Evolutionary conservation across 2,888 invertebrate species (phyloP), one percentile per base, ranked within the genome.

Genomic region (Cheilosia vernalis): DNA sequence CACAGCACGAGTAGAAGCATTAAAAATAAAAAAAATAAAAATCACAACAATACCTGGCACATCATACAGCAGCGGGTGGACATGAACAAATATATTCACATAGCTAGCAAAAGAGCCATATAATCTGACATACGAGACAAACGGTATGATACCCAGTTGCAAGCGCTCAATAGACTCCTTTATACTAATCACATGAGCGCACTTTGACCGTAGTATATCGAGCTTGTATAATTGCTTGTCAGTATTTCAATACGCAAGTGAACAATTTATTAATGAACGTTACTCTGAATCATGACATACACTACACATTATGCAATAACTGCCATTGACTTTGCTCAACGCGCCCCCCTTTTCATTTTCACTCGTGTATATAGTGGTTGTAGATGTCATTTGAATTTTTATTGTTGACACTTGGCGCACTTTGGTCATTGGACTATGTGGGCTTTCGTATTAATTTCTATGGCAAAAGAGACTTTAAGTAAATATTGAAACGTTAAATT

Each of bases 211-310:
- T 63, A 27, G 49, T 56, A 44, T 40, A 63, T 72, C 63, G 56
- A 42, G 33, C 66, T 74, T 21, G 53, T 61, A 37, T 13, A 80
- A 80, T 74, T 80, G 73, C 55, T 61, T 73, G 73, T 80, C 73
- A 66, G 73, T 80, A 74, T 67, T 60, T 66, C 51, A 76, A 63
- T 63, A 42, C 49, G 27, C 13, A 1, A 58, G 17, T 24, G 13
- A 40, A 40, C 55, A 74, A 44, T 63, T 56, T 47, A 47, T 47
- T 47, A 56, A 70, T 70, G 55, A 21, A 37, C 37, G 37, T 37
- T 37, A 37, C 37, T 37, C 10, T 37, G 13, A 4, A 37, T 37
- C 13, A 37, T 10, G 10, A 33, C 0, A 33, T 33, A 9, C 37
- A 13, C 37, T 37, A 37, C 37, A 37, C 13, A 37, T 2, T 37